Conservation (phyloP, 2,113 vertebrate genomes). For the Psilopogon haemacephalus region DNA sequence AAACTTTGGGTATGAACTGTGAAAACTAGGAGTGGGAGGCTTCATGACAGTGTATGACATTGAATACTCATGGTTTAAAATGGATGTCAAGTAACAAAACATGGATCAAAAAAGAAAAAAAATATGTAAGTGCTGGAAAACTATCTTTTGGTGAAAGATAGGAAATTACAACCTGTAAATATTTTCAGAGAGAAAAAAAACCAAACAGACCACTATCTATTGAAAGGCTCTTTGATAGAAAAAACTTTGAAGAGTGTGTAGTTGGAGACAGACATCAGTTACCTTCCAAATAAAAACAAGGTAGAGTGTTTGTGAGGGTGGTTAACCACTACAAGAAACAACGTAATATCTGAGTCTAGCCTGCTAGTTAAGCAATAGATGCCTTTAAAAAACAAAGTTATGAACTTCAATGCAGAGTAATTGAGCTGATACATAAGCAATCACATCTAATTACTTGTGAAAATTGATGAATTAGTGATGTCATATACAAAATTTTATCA, state of each 20-base stretch:
- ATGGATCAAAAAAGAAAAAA: not conserved
- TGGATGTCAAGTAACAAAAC: accelerated
- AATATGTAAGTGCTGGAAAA: not conserved
- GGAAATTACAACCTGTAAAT: not conserved
- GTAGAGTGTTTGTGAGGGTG: not conserved
- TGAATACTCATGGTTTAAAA: not conserved
- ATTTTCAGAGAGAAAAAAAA: not conserved
- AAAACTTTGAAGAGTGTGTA: not conserved
- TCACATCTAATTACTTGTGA: not conserved
- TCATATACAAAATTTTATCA: not conserved
- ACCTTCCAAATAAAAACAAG: not conserved
- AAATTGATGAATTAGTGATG: not conserved
- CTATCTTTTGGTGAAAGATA: not conserved
- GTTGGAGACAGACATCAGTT: not conserved
- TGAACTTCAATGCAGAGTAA: not conserved
- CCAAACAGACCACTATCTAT: not conserved
- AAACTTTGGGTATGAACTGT: not conserved
- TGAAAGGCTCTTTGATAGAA: not conserved
- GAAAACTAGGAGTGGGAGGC: not conserved
- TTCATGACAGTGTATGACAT: not conserved
- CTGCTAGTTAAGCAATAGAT: not conserved
- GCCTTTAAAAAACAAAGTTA: not conserved
- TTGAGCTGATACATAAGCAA: not conserved
- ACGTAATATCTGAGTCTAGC: not conserved
- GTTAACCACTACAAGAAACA: conserved; percentile 21